Percentiles rank a stretch among this genome's conserved stretches.
Evolutionary conservation across 2,888 invertebrate genomes (phyloP).

Genomic region (Liposcelis brunnea): DNA sequence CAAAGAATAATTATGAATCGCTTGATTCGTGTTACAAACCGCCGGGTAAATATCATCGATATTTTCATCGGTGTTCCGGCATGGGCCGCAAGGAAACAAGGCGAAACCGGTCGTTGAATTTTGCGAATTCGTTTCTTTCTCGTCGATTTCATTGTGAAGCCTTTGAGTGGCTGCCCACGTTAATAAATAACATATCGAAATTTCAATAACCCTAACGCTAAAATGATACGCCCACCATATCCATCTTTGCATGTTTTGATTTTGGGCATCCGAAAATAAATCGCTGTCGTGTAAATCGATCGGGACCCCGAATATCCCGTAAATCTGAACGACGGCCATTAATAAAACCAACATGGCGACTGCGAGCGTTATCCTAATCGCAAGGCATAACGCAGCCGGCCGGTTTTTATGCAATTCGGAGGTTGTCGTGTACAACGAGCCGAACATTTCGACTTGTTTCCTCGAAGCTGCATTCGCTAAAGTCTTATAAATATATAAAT

Average conservation of each 20-base stretch:
- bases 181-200: slow-evolving; percentile 68
- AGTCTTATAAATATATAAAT: slow-evolving; percentile 65
- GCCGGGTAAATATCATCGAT: slow-evolving; percentile 71
- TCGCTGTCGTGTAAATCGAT: too few species aligned
- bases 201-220: slow-evolving; percentile 65
- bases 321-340: slow-evolving; percentile 67
- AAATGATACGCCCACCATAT: slow-evolving; percentile 85
- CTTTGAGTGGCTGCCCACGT: slow-evolving; percentile 64
- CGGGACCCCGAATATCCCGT: slow-evolving; percentile 27
- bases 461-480: slow-evolving; percentile 35
- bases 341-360: slow-evolving; percentile 70
- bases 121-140: slow-evolving; percentile 33
- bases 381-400: slow-evolving; percentile 49
- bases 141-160: slow-evolving; percentile 41
- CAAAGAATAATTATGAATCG: slow-evolving; percentile 65
- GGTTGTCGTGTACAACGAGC: slow-evolving; percentile 28
- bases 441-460: slow-evolving; percentile 24
- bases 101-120: slow-evolving; percentile 44
- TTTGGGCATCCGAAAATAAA: slow-evolving; percentile 21
- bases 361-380: slow-evolving; percentile 76
- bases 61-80: slow-evolving; percentile 61
- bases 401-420: slow-evolving; percentile 19
- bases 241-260: slow-evolving; percentile 43
- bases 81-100: slow-evolving; percentile 63
- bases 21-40: slow-evolving; percentile 71